These are phyloP conservation scores for Siniperca chuatsi DNA, from an alignment of 2,113 vertebrate genomes.

Conservation along the genomic window DNA sequence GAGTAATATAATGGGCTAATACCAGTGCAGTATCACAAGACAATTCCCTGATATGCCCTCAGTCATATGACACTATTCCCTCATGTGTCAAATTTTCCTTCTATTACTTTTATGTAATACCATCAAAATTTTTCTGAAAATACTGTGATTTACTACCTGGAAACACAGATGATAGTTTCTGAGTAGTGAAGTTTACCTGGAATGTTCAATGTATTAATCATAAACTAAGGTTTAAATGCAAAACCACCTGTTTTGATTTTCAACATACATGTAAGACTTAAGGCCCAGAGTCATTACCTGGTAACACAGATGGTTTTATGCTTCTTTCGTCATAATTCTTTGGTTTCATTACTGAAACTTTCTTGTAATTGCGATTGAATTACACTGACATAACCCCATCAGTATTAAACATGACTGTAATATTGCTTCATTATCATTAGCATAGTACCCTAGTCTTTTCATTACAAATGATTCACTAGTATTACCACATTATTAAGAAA, in stretches of 20 bases:
- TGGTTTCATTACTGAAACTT: not conserved
- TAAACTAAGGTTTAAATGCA: not conserved
- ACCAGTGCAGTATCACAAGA: not conserved
- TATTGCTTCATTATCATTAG: not conserved
- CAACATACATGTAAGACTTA: too few relatives aligned
- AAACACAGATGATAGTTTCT: not conserved
- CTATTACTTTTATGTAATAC: not conserved
- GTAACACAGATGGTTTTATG: not conserved
- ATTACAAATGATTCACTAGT: not conserved
- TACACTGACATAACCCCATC: not conserved
- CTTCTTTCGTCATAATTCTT: not conserved
- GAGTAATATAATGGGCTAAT: not conserved
- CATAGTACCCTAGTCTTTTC: too few relatives aligned
- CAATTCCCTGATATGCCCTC: not conserved
- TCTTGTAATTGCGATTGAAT: not conserved
- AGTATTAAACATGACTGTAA: not conserved
- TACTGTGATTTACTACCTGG: not conserved
- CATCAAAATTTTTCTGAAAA: not conserved
- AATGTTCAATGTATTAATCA: not conserved
- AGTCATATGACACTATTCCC: not conserved
- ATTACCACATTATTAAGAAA: not conserved
- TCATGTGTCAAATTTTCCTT: not conserved
- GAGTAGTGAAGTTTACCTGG: too few relatives aligned
- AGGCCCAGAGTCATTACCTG: not conserved
- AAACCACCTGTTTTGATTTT: constrained; percentile 5